Evolutionary conservation across 2,797 vertebrate species (phyloP).

Genomic region (Nasua narica): DNA sequence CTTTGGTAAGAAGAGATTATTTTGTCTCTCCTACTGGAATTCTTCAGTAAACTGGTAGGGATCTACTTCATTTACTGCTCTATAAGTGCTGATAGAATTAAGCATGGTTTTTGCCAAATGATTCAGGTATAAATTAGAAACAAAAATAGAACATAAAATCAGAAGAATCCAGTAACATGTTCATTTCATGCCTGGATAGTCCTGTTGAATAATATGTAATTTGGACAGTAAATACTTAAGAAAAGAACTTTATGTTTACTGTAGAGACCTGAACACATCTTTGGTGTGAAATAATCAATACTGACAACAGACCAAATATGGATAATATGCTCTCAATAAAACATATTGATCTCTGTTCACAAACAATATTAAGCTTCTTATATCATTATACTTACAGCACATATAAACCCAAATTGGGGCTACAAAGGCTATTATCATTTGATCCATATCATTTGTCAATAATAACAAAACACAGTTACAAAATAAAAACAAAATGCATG

Average conservation of each 20-base stretch:
- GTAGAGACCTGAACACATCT: neutral
- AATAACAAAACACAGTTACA: conserved; percentile 47
- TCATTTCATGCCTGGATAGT: conserved; percentile 8
- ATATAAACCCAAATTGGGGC: conserved; percentile 13
- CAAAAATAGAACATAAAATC: conserved; percentile 14
- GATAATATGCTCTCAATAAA: conserved; percentile 38
- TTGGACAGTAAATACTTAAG: neutral
- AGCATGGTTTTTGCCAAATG: conserved; percentile 3
- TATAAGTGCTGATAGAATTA: conserved; percentile 34
- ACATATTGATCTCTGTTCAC: neutral
- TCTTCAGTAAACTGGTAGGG: neutral
- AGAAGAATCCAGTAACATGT: conserved; percentile 23
- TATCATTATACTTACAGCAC: neutral
- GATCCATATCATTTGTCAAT: conserved; percentile 61
- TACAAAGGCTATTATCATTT: conserved; percentile 30
- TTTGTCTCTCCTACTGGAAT: neutral
- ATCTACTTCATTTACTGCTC: neutral
- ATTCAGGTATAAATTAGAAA: conserved; percentile 53
- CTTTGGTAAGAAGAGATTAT: neutral
- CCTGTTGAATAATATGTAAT: conserved; percentile 1
- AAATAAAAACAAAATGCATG: conserved; percentile 56
- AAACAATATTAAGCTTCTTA: neutral
- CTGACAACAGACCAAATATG: conserved; percentile 35
- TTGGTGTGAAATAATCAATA: conserved; percentile 50
- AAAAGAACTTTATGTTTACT: conserved; percentile 26